phyloP scores from a whole-genome alignment of 2,797 vertebrate genomes.

The Halcyon chelicuti region DNA sequence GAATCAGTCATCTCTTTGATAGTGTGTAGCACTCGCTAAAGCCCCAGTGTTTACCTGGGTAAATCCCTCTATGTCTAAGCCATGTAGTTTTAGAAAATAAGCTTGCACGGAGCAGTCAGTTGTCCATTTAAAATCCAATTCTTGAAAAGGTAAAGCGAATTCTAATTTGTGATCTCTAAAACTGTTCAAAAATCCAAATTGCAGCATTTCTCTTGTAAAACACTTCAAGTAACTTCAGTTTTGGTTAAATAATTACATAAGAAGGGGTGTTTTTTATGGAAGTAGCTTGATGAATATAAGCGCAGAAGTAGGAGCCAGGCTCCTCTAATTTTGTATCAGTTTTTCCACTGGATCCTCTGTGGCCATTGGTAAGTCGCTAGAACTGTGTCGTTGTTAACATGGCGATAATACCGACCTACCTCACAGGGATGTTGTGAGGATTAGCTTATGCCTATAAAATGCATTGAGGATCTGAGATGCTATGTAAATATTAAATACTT shows the following conservation, averaged over 20 bases:
- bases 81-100: constrained; percentile 49
- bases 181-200: neutral
- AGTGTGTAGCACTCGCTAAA: neutral
- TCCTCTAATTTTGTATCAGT: constrained; percentile 38
- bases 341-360: constrained; percentile 33
- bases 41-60: neutral
- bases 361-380: neutral
- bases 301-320: constrained; percentile 61
- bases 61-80: constrained; percentile 39
- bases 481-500: constrained; percentile 55
- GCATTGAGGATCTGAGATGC: constrained; percentile 37
- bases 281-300: constrained; percentile 64
- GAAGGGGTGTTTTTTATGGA: constrained; percentile 7
- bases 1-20: neutral
- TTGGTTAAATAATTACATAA: neutral
- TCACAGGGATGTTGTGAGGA: constrained; percentile 71
- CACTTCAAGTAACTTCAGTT: constrained; percentile 6
- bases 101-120: neutral
- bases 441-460: constrained; percentile 33
- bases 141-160: neutral
- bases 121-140: neutral
- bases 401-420: constrained; percentile 26
- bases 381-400: neutral
- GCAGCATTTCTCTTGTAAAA: constrained; percentile 1
- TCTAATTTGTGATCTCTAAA: constrained; percentile 4